Evolutionary conservation across 1,140 invertebrate genomes (phyloP).

Genomic region (Formica selysi): DNA sequence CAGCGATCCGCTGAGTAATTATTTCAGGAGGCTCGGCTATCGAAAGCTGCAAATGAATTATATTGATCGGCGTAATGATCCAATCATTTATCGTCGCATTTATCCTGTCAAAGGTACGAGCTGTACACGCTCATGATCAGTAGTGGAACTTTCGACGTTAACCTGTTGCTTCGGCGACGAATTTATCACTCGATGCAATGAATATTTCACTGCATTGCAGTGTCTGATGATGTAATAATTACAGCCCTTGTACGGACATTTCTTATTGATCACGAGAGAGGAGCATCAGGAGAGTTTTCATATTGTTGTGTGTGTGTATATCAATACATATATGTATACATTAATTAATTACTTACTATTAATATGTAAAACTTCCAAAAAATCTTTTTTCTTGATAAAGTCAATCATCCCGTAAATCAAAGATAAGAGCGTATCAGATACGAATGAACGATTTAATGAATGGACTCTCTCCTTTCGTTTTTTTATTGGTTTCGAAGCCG

Average conservation of each 20-base stretch:
- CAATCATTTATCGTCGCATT: slow-evolving; percentile 71
- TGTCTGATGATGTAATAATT: slow-evolving; percentile 52
- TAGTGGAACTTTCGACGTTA: slow-evolving; percentile 70
- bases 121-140: slow-evolving; percentile 6
- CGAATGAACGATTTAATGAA: slow-evolving; percentile 12
- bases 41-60: slow-evolving; percentile 37
- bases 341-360: no score
- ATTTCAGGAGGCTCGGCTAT: slow-evolving; percentile 33
- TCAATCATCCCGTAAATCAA: neutral
- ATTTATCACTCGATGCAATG: slow-evolving; percentile 73
- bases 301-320: no score
- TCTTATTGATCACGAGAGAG: neutral
- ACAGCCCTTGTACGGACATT: neutral
- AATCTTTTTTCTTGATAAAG: neutral
- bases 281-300: no score
- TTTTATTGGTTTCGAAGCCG: neutral
- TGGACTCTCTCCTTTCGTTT: slow-evolving; percentile 11
- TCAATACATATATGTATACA: neutral
- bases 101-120: slow-evolving; percentile 55
- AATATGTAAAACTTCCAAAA: neutral
- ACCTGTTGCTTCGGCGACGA: slow-evolving; percentile 73
- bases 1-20: slow-evolving; percentile 17
- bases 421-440: neutral
- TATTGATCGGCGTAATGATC: slow-evolving; percentile 24
- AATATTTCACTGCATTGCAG: slow-evolving; percentile 69